Base-by-base conservation (phyloP, 2,888 invertebrate genomes). In the Venustoraphidia nigricollis region DNA sequence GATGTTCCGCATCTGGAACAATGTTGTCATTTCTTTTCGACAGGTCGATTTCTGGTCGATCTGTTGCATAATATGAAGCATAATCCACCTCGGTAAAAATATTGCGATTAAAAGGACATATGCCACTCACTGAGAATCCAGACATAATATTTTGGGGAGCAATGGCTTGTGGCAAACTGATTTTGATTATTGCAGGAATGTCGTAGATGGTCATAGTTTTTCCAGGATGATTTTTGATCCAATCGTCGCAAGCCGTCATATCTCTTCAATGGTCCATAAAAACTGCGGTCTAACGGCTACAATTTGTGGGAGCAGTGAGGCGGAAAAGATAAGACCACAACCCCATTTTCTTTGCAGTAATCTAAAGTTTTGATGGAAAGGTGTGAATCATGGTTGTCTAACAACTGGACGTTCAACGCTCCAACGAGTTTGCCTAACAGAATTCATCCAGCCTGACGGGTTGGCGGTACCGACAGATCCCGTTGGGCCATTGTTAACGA, bases 381-480 rank as follows among this genome's bases (percentile, higher is more conserved):
- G 34, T 44, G 35, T 14, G 44, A 44, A 10, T 44, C 44, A 35
- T 44, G 44, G 44, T 44, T 44, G n/a, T 44, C 17, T 13, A 44
- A 50, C 27, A 9, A 49, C 38, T 13, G 46, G 46, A 9, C 40
- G 34, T 9, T 38, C 48, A 46, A 46, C 49, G 27, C 50, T 50
- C 35, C 46, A 39, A 17, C 43, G 47, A 3, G 44, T 46, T 37
- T 51, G 45, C 14, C 50, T 50, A 9, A 52, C 48, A 50, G 56
- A 58, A 51, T 57, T 54, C 56, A 57, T 59, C 55, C 55, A 57
- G 9, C 58, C 57, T 34, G 54, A 55, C 11, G 48, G 44, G 55
- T 55, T 55, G n/a, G 52, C 55, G 45, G 44, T 49, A 13, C 55
- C 56, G 34, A 41, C 44, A 13, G 47, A 49, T 37, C 57, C 57